Evolutionary conservation across 2,797 vertebrate genomes (phyloP), one percentile per base, ranked within the genome.

Genomic region (Rhinella marina): DNA sequence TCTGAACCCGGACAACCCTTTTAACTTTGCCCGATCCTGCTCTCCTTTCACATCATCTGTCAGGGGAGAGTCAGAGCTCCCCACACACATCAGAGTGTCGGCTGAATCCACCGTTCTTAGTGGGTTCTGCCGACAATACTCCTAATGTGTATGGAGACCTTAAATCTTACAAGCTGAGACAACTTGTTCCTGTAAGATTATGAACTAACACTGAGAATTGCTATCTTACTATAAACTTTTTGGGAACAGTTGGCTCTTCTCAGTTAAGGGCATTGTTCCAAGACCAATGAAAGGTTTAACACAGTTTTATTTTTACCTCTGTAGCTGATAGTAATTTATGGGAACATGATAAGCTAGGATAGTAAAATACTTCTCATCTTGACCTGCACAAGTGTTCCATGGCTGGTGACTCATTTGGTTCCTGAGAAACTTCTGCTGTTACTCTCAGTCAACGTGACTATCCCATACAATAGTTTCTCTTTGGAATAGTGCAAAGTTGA

Each of bases 251-350:
- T 84, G 82, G 56, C 82, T 75, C 56, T 48, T 84, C 82, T 84
- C 56, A 32, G 21, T 84, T 48, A 48, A 62, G 72, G 82, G 82
- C 82, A 84, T 76, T 75, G 56, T 84, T 84, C 70, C 82, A 61
- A 84, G 82, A 73, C 21, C 54, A 75, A 48, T 62, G 29, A 84
- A 75, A 68, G 23, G 70, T 73, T 84, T 59, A 23, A 48, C 50
- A 72, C 27, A 59, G 54, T 25, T 84, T 75, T 84, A 75, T 84
- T 61, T 84, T 84, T 75, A 84, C 23, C 66, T 84, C 41, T 84
- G 29, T 73, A 73, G 61, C 82, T 25, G 82, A 73, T 84, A 61
- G 70, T 70, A 84, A 84, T 84, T 84, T 62, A 84, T 84, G 82
- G 82, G 82, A 84, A 76, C 82, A 84, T 76, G 82, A 84, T 76